Percentiles rank a stretch among this genome's conserved stretches.
These are phyloP conservation scores for mouse (Mus musculus) DNA, from an alignment of 2,113 vertebrate genomes.

Conservation along the genomic window GRCm39 chr9:86756001-86756500, in stretches of 20 bases:
- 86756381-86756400: not conserved
- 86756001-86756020: slow-evolving; percentile 47
- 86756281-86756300: not conserved
- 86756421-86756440: not conserved
- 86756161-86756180: slow-evolving; percentile 41
- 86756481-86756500: no score
- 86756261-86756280: not conserved
- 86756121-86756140: slow-evolving; percentile 53
- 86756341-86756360: not conserved
- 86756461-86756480: no score
- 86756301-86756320: not conserved
- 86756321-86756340: not conserved
- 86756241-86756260: not conserved
- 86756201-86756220: slow-evolving; percentile 59
- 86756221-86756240: slow-evolving; percentile 21
- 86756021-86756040: slow-evolving; percentile 13
- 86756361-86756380: not conserved
- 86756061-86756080: slow-evolving; percentile 32
- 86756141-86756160: slow-evolving; percentile 26
- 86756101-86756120: slow-evolving; percentile 11
- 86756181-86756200: slow-evolving; percentile 43
- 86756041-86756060: slow-evolving; percentile 11
- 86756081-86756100: slow-evolving; percentile 50
- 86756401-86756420: not conserved
- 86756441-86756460: no score